Evolutionary conservation across 2,113 vertebrate species (phyloP).

Genomic region (Ctenodactylus gundi): DNA sequence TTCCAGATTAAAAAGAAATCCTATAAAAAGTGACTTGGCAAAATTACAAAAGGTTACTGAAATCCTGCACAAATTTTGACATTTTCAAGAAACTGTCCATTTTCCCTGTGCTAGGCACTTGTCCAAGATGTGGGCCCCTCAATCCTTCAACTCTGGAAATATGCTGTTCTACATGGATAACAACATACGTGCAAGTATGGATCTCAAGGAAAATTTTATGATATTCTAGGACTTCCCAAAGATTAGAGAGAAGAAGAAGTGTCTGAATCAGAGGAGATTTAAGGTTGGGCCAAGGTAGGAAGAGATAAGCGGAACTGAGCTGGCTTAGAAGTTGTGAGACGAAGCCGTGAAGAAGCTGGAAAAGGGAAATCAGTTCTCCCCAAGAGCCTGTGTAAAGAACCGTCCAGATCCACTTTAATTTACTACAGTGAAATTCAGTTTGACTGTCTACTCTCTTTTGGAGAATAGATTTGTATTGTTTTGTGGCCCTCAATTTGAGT

Average conservation of each 20-base stretch:
- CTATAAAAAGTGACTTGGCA: neutral
- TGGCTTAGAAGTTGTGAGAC: neutral
- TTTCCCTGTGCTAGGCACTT: neutral
- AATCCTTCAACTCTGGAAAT: neutral
- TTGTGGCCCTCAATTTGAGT: neutral
- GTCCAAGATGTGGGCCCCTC: neutral
- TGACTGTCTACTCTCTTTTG: neutral
- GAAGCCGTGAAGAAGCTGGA: accelerated
- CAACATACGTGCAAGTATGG: neutral
- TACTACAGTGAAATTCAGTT: neutral
- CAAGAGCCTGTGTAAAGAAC: neutral
- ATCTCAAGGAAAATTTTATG: too few species aligned
- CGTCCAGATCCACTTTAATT: too few species aligned
- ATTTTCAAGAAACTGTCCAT: neutral
- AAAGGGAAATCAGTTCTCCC: neutral
- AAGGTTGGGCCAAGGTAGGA: neutral
- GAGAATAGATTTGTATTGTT: neutral
- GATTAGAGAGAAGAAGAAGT: neutral
- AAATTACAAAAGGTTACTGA: neutral
- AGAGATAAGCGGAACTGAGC: accelerated
- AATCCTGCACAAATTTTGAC: neutral
- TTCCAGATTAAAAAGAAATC: neutral
- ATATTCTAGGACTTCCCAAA: too few species aligned
- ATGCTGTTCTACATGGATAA: neutral
- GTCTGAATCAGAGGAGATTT: neutral